phyloP scores from a whole-genome alignment of 37 sponge, comb jelly and placozoan species.

The Geodia barretti region DNA sequence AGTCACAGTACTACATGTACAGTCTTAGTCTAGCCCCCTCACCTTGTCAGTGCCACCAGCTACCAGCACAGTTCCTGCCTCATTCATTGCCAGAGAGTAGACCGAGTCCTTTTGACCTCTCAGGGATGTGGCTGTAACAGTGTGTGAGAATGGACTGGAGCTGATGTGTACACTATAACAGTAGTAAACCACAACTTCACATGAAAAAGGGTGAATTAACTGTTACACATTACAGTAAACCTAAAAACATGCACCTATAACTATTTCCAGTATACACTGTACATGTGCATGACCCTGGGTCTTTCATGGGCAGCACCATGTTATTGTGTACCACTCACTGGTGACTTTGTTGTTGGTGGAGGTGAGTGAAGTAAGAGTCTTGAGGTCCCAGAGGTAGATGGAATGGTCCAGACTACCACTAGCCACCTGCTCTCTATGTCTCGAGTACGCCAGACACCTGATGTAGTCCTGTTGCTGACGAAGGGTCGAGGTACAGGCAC shows the following conservation, averaged over 20 bases:
- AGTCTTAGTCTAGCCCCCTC: not conserved
- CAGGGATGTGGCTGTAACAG: conserved; percentile 42
- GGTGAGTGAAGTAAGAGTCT: conserved; percentile 75
- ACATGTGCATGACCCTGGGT: not conserved
- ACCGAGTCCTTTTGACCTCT: conserved; percentile 90
- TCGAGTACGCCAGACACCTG: conserved; percentile 83
- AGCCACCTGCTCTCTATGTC: conserved; percentile 66
- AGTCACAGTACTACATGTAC: no score
- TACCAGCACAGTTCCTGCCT: conserved; percentile 73
- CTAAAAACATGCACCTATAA: not conserved
- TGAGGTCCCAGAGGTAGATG: conserved; percentile 92
- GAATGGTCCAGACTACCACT: conserved; percentile 89
- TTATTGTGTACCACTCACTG: conserved; percentile 55
- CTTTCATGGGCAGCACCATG: not conserved
- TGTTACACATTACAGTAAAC: not conserved
- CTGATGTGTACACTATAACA: not conserved
- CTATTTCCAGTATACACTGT: not conserved
- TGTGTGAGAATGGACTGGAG: not conserved
- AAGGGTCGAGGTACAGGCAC: conserved; percentile 77
- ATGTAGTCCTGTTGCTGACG: conserved; percentile 93
- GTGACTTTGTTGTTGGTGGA: conserved; percentile 83
- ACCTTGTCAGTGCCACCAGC: conserved; percentile 94
- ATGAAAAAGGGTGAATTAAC: not conserved
- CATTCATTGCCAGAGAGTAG: conserved; percentile 83
- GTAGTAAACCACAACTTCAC: not conserved